phyloP scores from a whole-genome alignment of 2,888 invertebrate species.

The Scaptomyza flava region DNA sequence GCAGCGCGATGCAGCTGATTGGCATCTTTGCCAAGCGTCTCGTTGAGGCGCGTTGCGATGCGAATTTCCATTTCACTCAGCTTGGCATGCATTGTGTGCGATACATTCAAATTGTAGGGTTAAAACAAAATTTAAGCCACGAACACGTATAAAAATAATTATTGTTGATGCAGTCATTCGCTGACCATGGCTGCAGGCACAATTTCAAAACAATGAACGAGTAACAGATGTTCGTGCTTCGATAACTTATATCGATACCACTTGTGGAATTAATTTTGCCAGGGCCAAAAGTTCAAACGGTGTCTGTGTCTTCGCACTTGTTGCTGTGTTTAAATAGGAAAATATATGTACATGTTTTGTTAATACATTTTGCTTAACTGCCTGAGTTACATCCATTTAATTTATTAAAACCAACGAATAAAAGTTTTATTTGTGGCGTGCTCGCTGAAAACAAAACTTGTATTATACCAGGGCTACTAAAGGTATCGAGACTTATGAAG shows the following conservation, averaged over 20 bases:
- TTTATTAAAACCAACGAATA: neutral
- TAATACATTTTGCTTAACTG: neutral
- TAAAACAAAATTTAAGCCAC: slow-evolving; percentile 33
- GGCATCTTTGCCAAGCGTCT: slow-evolving; percentile 86
- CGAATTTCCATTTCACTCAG: slow-evolving; percentile 75
- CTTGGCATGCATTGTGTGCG: slow-evolving; percentile 63
- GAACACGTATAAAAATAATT: slow-evolving; percentile 71
- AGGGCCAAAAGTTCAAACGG: neutral
- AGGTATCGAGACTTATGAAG: neutral
- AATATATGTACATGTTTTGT: neutral
- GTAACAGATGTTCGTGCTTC: neutral
- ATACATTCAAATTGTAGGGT: slow-evolving; percentile 45
- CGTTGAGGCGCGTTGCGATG: slow-evolving; percentile 86
- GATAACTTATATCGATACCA: neutral
- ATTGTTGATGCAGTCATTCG: slow-evolving; percentile 58
- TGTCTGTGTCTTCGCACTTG: neutral
- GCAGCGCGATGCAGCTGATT: slow-evolving; percentile 86
- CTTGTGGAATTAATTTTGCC: neutral
- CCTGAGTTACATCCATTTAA: neutral
- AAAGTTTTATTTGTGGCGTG: neutral
- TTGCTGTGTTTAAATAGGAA: neutral
- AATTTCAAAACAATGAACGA: slow-evolving; percentile 7
- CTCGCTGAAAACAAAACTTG: neutral
- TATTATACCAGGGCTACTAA: neutral
- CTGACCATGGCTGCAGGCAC: slow-evolving; percentile 30